phyloP scores from a whole-genome alignment of 2,797 vertebrate species.

The Myotis pilosus region DNA sequence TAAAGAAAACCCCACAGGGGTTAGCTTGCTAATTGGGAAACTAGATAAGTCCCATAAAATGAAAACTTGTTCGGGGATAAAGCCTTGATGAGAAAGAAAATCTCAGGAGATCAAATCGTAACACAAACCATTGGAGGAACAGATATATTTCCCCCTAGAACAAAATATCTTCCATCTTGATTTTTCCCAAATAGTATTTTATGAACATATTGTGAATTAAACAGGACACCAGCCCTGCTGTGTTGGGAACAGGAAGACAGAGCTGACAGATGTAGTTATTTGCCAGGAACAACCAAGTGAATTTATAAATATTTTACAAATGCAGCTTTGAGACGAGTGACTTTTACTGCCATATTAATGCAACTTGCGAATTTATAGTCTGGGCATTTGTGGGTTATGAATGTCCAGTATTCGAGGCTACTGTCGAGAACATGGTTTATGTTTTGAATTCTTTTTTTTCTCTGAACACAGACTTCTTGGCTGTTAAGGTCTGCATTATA shows the following conservation, averaged over 20 bases:
- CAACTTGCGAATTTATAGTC: conserved; percentile 82
- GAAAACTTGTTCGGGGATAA: conserved; percentile 62
- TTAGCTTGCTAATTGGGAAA: conserved; percentile 73
- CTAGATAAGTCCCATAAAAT: conserved; percentile 60
- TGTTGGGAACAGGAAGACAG: conserved; percentile 69
- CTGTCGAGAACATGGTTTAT: conserved; percentile 80
- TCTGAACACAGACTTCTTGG: conserved; percentile 72
- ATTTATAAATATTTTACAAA: conserved; percentile 88
- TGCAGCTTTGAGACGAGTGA: conserved; percentile 81
- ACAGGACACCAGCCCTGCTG: conserved; percentile 57
- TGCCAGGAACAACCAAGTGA: conserved; percentile 78
- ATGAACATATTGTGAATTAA: conserved; percentile 71
- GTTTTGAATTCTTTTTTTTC: conserved; percentile 77
- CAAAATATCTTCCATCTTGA: conserved; percentile 4
- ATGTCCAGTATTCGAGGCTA: conserved; percentile 73
- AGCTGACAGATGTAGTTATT: conserved; percentile 82
- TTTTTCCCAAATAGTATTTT: conserved; percentile 75
- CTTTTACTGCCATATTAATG: conserved; percentile 84
- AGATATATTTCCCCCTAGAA: conserved; percentile 42
- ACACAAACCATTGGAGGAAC: not conserved
- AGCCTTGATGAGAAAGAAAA: conserved; percentile 53
- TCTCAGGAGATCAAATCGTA: conserved; percentile 42
- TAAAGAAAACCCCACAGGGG: conserved; percentile 50
- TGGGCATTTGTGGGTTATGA: conserved; percentile 77
- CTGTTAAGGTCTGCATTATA: conserved; percentile 69